Conservation (phyloP, 2,888 invertebrate genomes). For the Aleiodes alternator region DNA sequence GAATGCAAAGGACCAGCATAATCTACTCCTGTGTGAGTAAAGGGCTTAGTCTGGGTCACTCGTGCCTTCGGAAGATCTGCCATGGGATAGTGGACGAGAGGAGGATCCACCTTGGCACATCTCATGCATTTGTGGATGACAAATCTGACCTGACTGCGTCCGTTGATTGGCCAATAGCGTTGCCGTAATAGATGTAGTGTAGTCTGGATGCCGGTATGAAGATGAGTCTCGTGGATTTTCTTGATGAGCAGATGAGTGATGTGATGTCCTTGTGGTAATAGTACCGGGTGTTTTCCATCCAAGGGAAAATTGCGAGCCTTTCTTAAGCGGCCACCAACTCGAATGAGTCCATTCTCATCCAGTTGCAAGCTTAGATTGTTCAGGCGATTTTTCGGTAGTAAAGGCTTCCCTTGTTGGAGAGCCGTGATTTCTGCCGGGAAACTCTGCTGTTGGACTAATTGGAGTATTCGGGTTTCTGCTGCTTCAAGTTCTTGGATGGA, state of each 20-base stretch:
- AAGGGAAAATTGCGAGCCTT: conserved; percentile 31
- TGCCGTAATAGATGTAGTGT: conserved; percentile 47
- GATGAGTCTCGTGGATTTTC: conserved; percentile 15
- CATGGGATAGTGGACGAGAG: conserved; percentile 11
- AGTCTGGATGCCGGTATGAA: conserved; percentile 51
- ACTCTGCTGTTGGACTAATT: conserved; percentile 33
- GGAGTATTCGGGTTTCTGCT: conserved; percentile 24
- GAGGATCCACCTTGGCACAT: conserved; percentile 32
- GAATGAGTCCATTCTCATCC: conserved; percentile 52
- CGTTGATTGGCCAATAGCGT: conserved; percentile 50
- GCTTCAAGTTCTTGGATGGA: conserved; percentile 28
- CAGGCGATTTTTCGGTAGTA: conserved; percentile 48
- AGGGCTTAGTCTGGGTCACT: conserved; percentile 8
- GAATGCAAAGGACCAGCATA: conserved; percentile 50
- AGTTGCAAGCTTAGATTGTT: conserved; percentile 53
- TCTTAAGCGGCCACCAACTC: conserved; percentile 51
- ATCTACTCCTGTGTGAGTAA: conserved; percentile 47
- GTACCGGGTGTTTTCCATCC: conserved; percentile 27
- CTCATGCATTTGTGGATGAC: conserved; percentile 40
- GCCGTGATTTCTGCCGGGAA: conserved; percentile 37
- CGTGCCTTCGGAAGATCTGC: conserved; percentile 16
- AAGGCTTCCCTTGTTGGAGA: conserved; percentile 35
- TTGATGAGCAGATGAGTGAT: conserved; percentile 38
- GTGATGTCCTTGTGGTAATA: conserved; percentile 38
- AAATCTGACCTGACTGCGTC: conserved; percentile 39